Evolutionary conservation across 2,888 invertebrate genomes (phyloP), one percentile per base, ranked within the genome.

Genomic region (Xylota segnis): DNA sequence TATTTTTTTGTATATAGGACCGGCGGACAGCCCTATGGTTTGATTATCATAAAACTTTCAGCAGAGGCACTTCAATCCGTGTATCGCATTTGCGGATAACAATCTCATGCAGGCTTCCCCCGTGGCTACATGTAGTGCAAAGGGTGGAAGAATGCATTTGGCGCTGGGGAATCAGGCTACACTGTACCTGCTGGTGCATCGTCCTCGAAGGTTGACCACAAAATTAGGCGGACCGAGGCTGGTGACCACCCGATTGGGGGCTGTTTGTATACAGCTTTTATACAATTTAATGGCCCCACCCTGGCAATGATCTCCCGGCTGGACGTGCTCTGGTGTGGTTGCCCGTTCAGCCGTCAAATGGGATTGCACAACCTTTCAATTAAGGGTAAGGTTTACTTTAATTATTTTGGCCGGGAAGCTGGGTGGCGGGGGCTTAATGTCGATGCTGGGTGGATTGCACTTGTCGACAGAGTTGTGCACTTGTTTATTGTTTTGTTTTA

Each of bases 31-130:
- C 54, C 50, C 34, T 34, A 65, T 32, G 58, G 43, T 61, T 70
- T 76, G 56, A 71, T 76, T 65, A 71, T 65, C 70, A 76, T 71
- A 70, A 76, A 82, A 71, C 63, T 82, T 82, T 71, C 58, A 76
- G 45, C 34, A 45, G 52, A 23, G 3, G 72, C 56, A 74, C 61
- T 81, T 74, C 54, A 66, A 59, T 68, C 43, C 59, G 27, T 61
- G 52, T 58, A 59, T 50, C 65, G 72, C 65, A 40, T 65, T 74
- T 72, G 32, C 32, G 54, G 78, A 79, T 79, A 72, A 72, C 66
- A 66, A 66, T 59, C 52, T 66, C 16, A 50, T 12, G 16, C 16
- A 23, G 23, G 1, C 3, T 23, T 34, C 32, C 32, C 47, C 6
- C 59, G 14, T 79, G 72, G 12, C 6, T 12, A n/a, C 52, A 43